Percentiles rank a stretch among this genome's conserved stretches.
phyloP scores from a whole-genome alignment of 2,113 vertebrate species.

The Vimba vimba region DNA sequence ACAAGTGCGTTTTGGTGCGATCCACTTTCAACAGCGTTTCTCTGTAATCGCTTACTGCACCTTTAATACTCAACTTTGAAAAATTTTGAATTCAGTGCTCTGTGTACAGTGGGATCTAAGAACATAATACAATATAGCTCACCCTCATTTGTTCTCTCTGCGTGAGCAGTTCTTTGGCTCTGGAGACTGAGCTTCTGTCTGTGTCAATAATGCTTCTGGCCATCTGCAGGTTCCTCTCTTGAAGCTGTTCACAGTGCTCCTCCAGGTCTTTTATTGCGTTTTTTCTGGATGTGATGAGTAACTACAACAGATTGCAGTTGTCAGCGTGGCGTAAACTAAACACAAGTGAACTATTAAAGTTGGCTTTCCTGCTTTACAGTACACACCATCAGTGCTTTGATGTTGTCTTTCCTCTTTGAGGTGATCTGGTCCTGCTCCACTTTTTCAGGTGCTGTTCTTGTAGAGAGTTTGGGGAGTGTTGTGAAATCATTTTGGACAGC shows the following conservation, averaged over 20 bases:
- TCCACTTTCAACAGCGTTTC: too few species aligned
- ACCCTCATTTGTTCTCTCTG: slow-evolving; percentile 63
- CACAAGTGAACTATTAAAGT: background rate
- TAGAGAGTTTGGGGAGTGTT: background rate
- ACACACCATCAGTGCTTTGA: slow-evolving; percentile 48
- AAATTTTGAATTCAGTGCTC: background rate
- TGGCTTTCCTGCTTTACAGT: background rate
- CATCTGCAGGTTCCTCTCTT: slow-evolving; percentile 54
- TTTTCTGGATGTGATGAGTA: slow-evolving; percentile 55
- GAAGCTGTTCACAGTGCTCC: slow-evolving; percentile 53
- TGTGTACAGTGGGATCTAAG: background rate
- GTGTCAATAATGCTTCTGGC: slow-evolving; percentile 51
- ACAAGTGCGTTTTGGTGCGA: too few species aligned
- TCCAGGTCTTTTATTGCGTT: slow-evolving; percentile 60
- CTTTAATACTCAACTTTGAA: background rate
- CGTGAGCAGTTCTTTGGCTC: slow-evolving; percentile 62
- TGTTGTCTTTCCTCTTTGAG: slow-evolving; percentile 27
- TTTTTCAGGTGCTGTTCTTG: slow-evolving; percentile 10
- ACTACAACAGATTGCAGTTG: slow-evolving; percentile 54
- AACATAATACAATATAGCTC: slow-evolving; percentile 30
- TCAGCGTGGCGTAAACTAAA: background rate
- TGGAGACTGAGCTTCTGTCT: slow-evolving; percentile 51
- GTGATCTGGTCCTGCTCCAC: background rate
- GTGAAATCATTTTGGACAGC: background rate
- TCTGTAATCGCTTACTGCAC: too few species aligned